Evolutionary conservation across 2,888 invertebrate species (phyloP).

Genomic region (Phanerotoma sp.): DNA sequence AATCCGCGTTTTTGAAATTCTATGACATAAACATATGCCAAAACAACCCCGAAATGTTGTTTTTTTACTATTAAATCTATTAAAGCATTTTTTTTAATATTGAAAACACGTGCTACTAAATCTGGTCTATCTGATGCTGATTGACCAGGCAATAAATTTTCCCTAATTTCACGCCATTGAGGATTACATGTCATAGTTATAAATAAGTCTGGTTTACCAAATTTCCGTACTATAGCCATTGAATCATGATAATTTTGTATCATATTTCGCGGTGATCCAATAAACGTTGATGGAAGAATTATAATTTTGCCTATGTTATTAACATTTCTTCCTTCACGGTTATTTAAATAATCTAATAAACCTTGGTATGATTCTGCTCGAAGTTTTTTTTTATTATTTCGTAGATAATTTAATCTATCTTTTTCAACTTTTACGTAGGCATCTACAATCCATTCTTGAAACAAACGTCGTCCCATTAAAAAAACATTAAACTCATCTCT

Average conservation of each 20-base stretch:
- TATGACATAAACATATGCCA: slow-evolving; percentile 29
- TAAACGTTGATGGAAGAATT: slow-evolving; percentile 30
- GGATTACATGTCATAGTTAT: slow-evolving; percentile 53
- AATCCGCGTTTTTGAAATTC: slow-evolving; percentile 36
- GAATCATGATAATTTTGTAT: slow-evolving; percentile 20
- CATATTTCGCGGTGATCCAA: slow-evolving; percentile 31
- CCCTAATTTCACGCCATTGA: slow-evolving; percentile 30
- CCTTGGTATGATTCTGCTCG: slow-evolving; percentile 16
- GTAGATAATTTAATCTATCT: slow-evolving; percentile 10
- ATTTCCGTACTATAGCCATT: slow-evolving; percentile 22
- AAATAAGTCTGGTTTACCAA: slow-evolving; percentile 55
- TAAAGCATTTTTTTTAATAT: slow-evolving; percentile 26
- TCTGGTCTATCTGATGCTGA: slow-evolving; percentile 32
- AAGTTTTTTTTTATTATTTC: slow-evolving; percentile 22
- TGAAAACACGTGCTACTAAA: slow-evolving; percentile 26
- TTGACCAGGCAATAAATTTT: slow-evolving; percentile 30
- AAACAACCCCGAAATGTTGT: slow-evolving; percentile 28
- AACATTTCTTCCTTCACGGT: background rate
- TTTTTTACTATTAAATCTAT: slow-evolving; percentile 25
- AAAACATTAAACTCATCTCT: background rate
- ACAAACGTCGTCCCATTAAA: slow-evolving; percentile 20
- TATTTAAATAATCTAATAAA: slow-evolving; percentile 21
- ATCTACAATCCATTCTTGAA: slow-evolving; percentile 11
- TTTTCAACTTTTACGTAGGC: background rate
- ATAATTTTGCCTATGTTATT: slow-evolving; percentile 22